Evolutionary conservation across 2,113 vertebrate species (phyloP), one percentile per base, ranked within the genome.

Genomic region (Syngnathoides biaculeatus): DNA sequence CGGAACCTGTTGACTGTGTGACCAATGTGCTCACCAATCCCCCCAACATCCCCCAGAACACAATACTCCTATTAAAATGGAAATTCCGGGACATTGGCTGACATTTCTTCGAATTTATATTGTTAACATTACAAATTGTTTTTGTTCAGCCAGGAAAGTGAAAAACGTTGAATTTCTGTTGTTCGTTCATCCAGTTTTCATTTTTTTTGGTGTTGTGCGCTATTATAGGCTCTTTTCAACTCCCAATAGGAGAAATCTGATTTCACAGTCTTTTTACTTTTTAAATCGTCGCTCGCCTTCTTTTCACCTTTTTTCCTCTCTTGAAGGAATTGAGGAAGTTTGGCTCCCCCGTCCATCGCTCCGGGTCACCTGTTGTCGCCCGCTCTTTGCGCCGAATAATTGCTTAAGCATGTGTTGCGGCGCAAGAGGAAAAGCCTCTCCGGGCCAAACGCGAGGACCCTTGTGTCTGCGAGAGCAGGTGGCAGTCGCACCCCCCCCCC

Each of bases 391-490:
- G 43, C 76, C 75, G 83, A 88, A 84, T 90, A 91, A 91, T 89
- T 84, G 86, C 82, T 90, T 87, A 90, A 87, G 84, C 88, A 86
- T 91, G 87, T 89, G 85, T 82, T 84, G 82, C 83, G 77, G 80
- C 74, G 71, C 13, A 40, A 62, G 73, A 73, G 80, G 71, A 82
- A 82, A 82, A 75, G 82, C 75, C 67, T 84, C 77, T 82, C 68
- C 68, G 19, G 55, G 74, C 71, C 55, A 67, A 67, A 72, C 65
- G 74, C 60, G 39, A 74, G 79, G 71, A 84, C 72, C 45, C 35
- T 35, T 69, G 86, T 68, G 24, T 79, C 64, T 74, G 78, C 72
- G 78, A 42, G 77, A 87, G 85, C 86, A 87, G 85, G 86, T 89
- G 89, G 83, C 75, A 78, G 59, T 57, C 40, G 5, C 60, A 65